phyloP scores from a whole-genome alignment of 2,113 vertebrate species.

The Casuarius casuarius region DNA sequence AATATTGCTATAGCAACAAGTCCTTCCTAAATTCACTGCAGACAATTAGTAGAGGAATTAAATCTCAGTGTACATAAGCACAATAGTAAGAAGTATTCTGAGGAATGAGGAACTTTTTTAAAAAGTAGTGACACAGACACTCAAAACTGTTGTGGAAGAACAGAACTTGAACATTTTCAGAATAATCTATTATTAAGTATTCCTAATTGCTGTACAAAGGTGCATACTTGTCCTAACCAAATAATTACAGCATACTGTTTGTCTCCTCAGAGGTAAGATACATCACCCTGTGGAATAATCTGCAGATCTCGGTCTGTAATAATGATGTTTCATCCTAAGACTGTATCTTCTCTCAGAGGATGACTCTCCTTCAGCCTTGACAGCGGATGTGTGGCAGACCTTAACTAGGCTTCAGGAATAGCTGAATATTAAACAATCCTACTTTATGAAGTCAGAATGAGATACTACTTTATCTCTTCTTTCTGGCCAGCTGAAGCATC shows the following conservation, averaged over 20 bases:
- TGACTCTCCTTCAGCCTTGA: neutral
- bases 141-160: constrained; percentile 8
- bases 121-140: neutral
- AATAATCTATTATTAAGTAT: constrained; percentile 10
- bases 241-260: neutral
- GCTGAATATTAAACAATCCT: neutral
- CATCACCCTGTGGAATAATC: neutral
- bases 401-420: neutral
- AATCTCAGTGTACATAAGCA: neutral
- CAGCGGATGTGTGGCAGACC: neutral
- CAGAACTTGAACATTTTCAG: neutral
- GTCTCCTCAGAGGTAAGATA: neutral
- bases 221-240: constrained; percentile 21
- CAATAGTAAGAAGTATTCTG: constrained; percentile 2
- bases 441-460: neutral
- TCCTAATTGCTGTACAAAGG: neutral
- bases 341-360: neutral
- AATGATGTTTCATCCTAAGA: neutral
- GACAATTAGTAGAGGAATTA: constrained; percentile 39
- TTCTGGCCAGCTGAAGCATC: neutral
- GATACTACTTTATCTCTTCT: neutral
- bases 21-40: neutral
- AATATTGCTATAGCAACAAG: constrained; percentile 64
- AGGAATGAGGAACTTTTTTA: constrained; percentile 1
- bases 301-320: neutral